Base-by-base conservation (phyloP, 2,888 invertebrate species). In the Rhagonycha fulva region DNA sequence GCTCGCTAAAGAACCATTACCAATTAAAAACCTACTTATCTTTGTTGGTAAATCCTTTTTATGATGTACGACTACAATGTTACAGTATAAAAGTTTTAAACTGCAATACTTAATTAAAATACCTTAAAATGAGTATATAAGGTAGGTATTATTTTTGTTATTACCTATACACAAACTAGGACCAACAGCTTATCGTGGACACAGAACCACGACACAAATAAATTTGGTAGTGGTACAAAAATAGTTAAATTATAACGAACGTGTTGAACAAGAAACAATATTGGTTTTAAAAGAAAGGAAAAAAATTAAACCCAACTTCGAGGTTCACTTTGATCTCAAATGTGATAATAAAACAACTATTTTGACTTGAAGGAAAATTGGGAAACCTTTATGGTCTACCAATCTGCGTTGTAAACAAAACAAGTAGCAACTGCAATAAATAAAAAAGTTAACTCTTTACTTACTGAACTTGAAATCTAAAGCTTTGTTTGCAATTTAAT, bases 381-480 rank as follows among this genome's bases (percentile, higher is more conserved):
- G 47, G n/a, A 47, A 47, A 47, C 47, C 83, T 83, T 84, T 84
- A 82, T 83, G 83, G 83, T 83, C 82, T 82, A 83, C 80, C 83
- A 84, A 84, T 82, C 81, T 81, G 81, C 80, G 80, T 78, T 76
- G 78, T 77, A 79, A 78, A 74, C 77, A 77, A 73, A 80, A 79
- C 78, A 80, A 80, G 80, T 78, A 76, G 77, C 74, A 78, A 79
- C 79, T 82, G 78, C 78, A 47, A 81, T 77, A 81, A 80, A 81
- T 81, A 81, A 74, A 80, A 80, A 78, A 81, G 76, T 70, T 72
- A 28, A 30, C 68, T 62, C 28, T 68, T 68, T 26, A 61, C 28
- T 30, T 62, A 68, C 61, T 68, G 72, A 66, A 66, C 71, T 66
- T 66, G 71, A 62, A 19, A 19, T 26, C 26, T 47, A 47, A 71